These are phyloP conservation scores for Muscicapa striata DNA, from an alignment of 2,797 vertebrate genomes.

Conservation along the genomic window DNA sequence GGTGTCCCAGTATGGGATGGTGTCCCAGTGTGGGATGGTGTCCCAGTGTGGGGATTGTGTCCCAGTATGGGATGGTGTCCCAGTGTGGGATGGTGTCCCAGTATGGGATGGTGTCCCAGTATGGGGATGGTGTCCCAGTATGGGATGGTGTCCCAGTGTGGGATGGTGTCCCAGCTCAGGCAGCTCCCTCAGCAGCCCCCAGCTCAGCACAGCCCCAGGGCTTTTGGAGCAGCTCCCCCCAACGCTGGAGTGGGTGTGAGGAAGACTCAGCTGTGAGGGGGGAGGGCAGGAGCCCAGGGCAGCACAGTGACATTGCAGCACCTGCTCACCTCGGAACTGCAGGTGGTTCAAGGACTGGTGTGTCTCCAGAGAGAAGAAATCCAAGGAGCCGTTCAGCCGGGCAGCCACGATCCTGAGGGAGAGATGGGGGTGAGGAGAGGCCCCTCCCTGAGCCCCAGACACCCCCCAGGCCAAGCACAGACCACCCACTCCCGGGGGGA, in stretches of 20 bases:
- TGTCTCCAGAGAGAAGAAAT: conserved; percentile 93
- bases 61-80: no score
- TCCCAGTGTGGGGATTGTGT: no score
- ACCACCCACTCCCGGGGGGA: rapidly evolving
- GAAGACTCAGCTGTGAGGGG: not conserved
- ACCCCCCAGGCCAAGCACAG: rapidly evolving
- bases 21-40: no score
- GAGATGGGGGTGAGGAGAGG: not conserved
- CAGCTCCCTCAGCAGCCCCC: not conserved
- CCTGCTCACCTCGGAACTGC: conserved; percentile 87
- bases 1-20: no score
- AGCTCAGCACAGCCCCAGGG: not conserved
- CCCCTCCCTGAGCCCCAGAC: rapidly evolving
- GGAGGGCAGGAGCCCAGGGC: not conserved
- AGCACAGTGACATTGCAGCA: rapidly evolving
- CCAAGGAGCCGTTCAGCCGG: conserved; percentile 89
- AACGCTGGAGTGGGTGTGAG: not conserved
- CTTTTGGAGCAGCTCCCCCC: rapidly evolving
- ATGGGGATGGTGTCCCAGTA: no score
- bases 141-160: no score
- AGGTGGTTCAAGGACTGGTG: conserved; percentile 84
- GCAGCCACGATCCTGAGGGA: conserved; percentile 90
- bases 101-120: no score
- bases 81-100: no score
- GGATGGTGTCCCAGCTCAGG: not conserved